Evolutionary conservation across 2,797 vertebrate genomes (phyloP).

Genomic region (Acropternis orthonyx): DNA sequence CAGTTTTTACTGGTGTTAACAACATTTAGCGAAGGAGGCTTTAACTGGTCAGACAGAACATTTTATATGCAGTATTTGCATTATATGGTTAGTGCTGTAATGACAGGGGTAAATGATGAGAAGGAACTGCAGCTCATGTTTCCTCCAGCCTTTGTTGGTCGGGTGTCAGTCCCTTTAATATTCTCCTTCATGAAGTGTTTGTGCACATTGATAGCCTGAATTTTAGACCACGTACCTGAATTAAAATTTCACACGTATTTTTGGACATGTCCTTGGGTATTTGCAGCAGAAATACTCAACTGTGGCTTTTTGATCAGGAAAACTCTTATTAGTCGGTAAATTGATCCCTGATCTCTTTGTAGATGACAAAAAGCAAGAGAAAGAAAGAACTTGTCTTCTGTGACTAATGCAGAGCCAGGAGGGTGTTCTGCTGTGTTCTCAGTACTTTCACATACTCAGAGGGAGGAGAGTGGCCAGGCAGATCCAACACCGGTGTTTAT

Average conservation of each 20-base stretch:
- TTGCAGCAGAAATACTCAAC: neutral
- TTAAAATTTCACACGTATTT: neutral
- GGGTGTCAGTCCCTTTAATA: neutral
- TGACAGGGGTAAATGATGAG: neutral
- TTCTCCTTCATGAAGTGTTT: neutral
- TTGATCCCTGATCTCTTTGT: neutral
- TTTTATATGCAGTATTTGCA: neutral
- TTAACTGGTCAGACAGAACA: neutral
- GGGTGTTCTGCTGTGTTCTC: neutral
- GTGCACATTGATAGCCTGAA: neutral
- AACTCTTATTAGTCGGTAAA: neutral
- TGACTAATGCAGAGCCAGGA: neutral
- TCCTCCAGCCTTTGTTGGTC: neutral
- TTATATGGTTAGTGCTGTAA: neutral
- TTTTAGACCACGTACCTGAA: neutral
- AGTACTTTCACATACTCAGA: neutral
- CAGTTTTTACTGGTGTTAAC: neutral
- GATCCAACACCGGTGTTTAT: neutral
- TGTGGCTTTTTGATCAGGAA: neutral
- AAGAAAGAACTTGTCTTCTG: neutral
- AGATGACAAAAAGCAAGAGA: neutral
- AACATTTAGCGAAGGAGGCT: neutral
- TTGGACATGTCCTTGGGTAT: neutral
- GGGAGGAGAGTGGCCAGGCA: neutral
- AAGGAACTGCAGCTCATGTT: neutral